These are phyloP conservation scores for Parelbella ahira DNA, from an alignment of 2,888 invertebrate genomes.

Conservation along the genomic window DNA sequence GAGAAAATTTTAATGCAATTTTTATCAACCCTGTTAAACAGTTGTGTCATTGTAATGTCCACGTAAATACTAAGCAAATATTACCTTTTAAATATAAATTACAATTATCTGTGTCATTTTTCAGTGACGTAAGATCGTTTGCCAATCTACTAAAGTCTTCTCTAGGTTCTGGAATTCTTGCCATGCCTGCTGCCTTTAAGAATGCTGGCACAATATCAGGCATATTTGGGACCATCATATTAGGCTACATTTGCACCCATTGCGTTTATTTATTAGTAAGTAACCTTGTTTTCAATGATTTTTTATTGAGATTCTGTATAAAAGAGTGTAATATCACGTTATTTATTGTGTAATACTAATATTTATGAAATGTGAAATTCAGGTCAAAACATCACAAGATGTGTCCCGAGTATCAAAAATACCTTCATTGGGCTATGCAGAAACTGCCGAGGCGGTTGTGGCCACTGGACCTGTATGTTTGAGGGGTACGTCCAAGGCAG, in stretches of 20 bases:
- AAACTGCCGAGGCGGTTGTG: conserved; percentile 83
- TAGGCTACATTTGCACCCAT: conserved; percentile 94
- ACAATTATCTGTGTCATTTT: too few relatives aligned
- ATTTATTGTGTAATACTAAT: too few relatives aligned
- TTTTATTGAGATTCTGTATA: too few relatives aligned
- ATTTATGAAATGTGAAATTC: too few relatives aligned
- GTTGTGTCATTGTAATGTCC: too few relatives aligned
- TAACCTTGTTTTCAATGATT: too few relatives aligned
- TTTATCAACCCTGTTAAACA: too few relatives aligned
- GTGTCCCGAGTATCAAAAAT: conserved; percentile 71
- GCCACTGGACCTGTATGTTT: conserved; percentile 78
- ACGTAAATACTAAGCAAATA: too few relatives aligned
- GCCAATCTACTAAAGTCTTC: conserved; percentile 97
- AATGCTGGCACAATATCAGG: conserved; percentile 92
- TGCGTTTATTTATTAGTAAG: conserved; percentile 95
- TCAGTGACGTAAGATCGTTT: conserved; percentile 89
- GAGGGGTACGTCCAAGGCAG: conserved; percentile 76
- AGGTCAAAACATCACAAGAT: conserved; percentile 77
- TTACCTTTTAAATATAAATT: too few relatives aligned
- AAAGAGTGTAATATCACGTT: too few relatives aligned
- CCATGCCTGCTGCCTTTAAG: conserved; percentile 94
- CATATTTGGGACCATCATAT: conserved; percentile 87
- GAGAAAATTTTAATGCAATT: too few relatives aligned
- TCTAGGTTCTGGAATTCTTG: conserved; percentile 94
- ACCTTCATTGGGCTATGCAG: conserved; percentile 82